Evolutionary conservation across 2,888 invertebrate genomes (phyloP).

Genomic region (Conus canariensis): DNA sequence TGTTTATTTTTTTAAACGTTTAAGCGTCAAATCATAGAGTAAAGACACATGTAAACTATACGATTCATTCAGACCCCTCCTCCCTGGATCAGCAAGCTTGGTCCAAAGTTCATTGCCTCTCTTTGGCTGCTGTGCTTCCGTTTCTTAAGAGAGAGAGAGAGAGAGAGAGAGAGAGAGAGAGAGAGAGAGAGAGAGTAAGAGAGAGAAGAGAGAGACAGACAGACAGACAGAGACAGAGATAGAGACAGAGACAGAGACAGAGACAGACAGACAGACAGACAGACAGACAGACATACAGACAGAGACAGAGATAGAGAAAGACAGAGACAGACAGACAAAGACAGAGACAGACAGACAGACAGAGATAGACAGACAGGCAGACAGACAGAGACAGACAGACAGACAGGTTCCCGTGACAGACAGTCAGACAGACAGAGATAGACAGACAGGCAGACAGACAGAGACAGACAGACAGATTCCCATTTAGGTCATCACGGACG

Average conservation of each 20-base stretch:
- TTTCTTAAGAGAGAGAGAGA: not conserved
- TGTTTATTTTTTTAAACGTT: no score
- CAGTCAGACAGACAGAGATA: not conserved
- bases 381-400: not conserved
- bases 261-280: not conserved
- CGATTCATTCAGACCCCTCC: no score
- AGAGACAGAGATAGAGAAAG: not conserved
- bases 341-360: not conserved
- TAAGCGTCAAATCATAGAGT: no score
- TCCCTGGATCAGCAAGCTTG: no score
- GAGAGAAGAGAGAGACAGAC: not conserved
- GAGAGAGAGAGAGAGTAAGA: not conserved
- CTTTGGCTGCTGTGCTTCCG: no score
- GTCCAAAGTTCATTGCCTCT: no score
- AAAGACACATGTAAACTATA: no score
- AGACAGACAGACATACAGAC: not conserved
- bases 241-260: not conserved
- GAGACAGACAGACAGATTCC: not conserved
- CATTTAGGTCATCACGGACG: not conserved
- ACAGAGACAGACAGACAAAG: not conserved
- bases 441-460: not conserved
- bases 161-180: conserved; percentile 14
- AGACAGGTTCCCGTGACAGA: no score
- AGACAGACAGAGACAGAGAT: not conserved
- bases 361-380: not conserved